Evolutionary conservation across 2,888 invertebrate species (phyloP).

Genomic region (Tinea trinotella): DNA sequence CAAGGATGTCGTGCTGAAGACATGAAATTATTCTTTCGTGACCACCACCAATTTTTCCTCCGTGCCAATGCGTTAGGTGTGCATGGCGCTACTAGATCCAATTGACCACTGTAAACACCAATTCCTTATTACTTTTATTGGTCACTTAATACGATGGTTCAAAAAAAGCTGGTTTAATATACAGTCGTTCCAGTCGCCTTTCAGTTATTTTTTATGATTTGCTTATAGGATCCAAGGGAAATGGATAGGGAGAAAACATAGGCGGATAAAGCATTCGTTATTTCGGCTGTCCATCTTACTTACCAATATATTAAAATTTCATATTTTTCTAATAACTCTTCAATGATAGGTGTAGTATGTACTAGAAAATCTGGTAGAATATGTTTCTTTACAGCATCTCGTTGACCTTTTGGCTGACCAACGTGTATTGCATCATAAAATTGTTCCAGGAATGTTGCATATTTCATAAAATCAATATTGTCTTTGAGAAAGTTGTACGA

Average conservation of each 20-base stretch:
- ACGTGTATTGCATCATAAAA: conserved; percentile 31
- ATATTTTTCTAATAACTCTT: conserved; percentile 73
- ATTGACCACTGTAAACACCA: conserved; percentile 39
- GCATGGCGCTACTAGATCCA: conserved; percentile 49
- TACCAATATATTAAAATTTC: conserved; percentile 78
- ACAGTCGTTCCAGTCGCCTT: no score
- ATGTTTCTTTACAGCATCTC: conserved; percentile 69
- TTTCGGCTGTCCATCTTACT: no score
- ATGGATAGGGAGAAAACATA: no score
- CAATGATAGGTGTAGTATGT: conserved; percentile 73
- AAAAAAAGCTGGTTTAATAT: no score
- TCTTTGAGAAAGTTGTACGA: conserved; percentile 35
- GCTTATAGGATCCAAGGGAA: no score
- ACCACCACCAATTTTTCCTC: conserved; percentile 48
- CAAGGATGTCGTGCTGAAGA: conserved; percentile 43
- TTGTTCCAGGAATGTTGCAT: conserved; percentile 30
- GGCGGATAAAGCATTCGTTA: no score
- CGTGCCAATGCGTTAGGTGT: conserved; percentile 40
- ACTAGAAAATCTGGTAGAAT: conserved; percentile 77
- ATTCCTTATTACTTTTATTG: neutral
- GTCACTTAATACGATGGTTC: no score
- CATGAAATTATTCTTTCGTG: conserved; percentile 36
- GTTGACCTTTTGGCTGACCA: conserved; percentile 25
- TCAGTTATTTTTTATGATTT: no score
- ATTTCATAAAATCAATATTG: conserved; percentile 22